Base-by-base conservation (phyloP, 2,113 vertebrate species). In the Xenus cinereus region DNA sequence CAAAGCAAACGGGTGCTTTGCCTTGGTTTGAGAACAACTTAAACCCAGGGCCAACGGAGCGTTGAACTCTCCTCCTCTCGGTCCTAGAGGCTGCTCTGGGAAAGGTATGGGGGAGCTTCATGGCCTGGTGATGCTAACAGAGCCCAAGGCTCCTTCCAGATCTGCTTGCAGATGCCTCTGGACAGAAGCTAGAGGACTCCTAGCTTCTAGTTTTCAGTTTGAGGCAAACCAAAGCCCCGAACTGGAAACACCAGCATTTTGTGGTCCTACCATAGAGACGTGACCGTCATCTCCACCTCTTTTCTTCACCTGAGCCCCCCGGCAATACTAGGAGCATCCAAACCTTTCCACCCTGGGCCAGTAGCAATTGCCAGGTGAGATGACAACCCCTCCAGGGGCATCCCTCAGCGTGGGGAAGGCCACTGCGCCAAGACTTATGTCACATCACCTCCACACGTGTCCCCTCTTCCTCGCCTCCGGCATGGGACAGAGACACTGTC, bases 391-490 rank as follows among this genome's bases (percentile, higher is more conserved):
- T 64, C 16, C 24, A 10, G 0, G 46, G 0, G 0, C 64, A 59
- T 12, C 78, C 80, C 59, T 23, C 12, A 7, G 5, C 1, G 4
- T 0, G 2, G 39, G 37, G n/a, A 57, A 67, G 24, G 66, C 12
- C 9, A 1, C 43, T 2, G 7, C 1, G 7, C n/a, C 41, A 17
- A 48, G 37, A 22, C 50, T 32, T 3, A 4, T 2, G 11, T 32
- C 72, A 12, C 37, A 1, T 19, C 9, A 6, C 39, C 85, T 56
- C 23, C 0, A 0, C 3, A 19, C 6, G 4, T 0, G 0, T 26
- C 41, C 27, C 39, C 54, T 53, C n/a, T 50, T 28, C 59, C 73
- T 77, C n/a, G 0, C 2, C 3, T 11, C 33, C 76, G 69, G 32
- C 63, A 7, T 23, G 1, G 3, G 35, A 14, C 60, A 57, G 68